Evolutionary conservation across 30 jellyfish, hydroid and myxozoan species (phyloP).

Genomic region (Pelagia noctiluca): DNA sequence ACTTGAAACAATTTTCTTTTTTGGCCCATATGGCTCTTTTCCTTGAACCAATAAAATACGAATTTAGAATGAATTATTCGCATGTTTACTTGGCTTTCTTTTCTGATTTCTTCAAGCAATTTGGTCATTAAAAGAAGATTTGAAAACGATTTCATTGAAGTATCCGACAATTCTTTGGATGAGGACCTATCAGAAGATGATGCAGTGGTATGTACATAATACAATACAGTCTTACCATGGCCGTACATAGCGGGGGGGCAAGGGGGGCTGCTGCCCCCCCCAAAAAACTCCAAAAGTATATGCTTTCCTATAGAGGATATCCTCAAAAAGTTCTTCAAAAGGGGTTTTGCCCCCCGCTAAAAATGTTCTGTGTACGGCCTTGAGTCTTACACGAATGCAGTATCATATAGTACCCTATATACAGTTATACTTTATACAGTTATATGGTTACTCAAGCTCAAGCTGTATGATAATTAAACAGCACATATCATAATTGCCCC

Average conservation of each 20-base stretch:
- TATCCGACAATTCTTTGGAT: background rate
- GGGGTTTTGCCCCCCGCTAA: too few relatives aligned
- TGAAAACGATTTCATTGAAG: background rate
- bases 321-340: too few relatives aligned
- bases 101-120: background rate
- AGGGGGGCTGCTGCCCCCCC: too few relatives aligned
- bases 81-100: background rate
- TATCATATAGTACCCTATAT: background rate
- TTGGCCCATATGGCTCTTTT: conserved; percentile 2
- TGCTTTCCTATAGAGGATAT: too few relatives aligned
- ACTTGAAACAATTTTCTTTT: background rate
- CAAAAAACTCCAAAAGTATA: too few relatives aligned
- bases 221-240: too few relatives aligned
- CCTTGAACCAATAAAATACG: background rate
- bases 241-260: too few relatives aligned
- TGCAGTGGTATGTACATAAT: background rate
- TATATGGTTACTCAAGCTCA: background rate
- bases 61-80: background rate
- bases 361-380: too few relatives aligned
- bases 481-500: background rate
- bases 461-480: background rate
- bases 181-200: too few relatives aligned
- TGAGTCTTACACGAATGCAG: background rate
- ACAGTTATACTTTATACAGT: background rate
- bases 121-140: background rate